phyloP scores from a whole-genome alignment of 2,113 vertebrate species.

The Philantomba maxwellii region DNA sequence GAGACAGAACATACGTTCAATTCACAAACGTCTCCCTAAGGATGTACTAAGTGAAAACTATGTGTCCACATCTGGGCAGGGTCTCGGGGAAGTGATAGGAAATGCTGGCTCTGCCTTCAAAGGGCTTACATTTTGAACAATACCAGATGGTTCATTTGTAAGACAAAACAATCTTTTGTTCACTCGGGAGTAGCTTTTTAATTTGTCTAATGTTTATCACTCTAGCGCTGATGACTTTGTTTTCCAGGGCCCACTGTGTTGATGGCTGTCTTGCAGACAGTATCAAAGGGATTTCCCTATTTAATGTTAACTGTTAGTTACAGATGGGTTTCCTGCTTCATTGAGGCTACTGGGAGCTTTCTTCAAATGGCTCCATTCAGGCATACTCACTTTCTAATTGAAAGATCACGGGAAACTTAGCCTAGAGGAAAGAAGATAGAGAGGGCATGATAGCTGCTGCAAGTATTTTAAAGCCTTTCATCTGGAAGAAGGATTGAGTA shows the following conservation, averaged over 20 bases:
- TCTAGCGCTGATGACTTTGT: constrained; percentile 30
- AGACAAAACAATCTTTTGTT: background rate
- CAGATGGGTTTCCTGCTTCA: constrained; percentile 56
- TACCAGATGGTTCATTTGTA: background rate
- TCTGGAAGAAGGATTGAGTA: background rate
- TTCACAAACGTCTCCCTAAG: background rate
- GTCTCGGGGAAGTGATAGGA: background rate
- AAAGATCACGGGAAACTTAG: constrained; percentile 56
- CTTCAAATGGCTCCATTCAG: constrained; percentile 46
- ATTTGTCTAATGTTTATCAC: constrained; percentile 31
- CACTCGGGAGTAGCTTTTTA: background rate
- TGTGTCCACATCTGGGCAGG: background rate
- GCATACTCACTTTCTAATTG: constrained; percentile 56
- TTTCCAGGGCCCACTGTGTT: constrained; percentile 27
- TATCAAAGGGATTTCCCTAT: constrained; percentile 38
- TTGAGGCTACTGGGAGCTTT: constrained; percentile 51
- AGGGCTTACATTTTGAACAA: background rate
- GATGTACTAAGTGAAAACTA: background rate
- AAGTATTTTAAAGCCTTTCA: constrained; percentile 31
- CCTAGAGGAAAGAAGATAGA: constrained; percentile 46
- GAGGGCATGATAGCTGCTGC: background rate
- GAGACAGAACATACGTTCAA: background rate
- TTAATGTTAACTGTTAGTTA: constrained; percentile 54
- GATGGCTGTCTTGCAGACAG: constrained; percentile 37
- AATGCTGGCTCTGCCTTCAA: background rate